Conservation (phyloP, 2,113 vertebrate genomes). For the rat (Rattus norvegicus) region DNA sequence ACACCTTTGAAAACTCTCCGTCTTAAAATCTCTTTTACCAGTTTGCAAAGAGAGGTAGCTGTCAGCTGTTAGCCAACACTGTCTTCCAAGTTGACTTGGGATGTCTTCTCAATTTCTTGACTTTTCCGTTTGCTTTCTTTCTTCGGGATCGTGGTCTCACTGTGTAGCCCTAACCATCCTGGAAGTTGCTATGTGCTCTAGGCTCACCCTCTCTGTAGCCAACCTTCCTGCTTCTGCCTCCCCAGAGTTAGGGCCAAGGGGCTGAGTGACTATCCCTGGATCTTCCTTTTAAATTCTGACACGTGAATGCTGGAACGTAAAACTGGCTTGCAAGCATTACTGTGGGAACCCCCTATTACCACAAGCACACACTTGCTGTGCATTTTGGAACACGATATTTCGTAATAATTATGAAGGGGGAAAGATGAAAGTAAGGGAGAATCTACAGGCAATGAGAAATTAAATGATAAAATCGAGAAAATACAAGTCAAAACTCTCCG, state of each 20-base stretch:
- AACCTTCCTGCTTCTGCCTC: not conserved
- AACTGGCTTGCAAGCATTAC: not conserved
- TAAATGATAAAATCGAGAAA: constrained; percentile 68
- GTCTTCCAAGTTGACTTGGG: not conserved
- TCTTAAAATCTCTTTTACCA: constrained; percentile 24
- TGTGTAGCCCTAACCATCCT: not conserved
- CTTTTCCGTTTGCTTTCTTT: not conserved
- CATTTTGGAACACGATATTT: constrained; percentile 35
- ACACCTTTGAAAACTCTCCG: not conserved
- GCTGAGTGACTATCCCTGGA: not conserved
- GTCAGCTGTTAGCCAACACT: not conserved
- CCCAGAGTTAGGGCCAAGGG: not conserved
- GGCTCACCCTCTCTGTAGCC: not conserved
- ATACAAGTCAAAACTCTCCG: constrained; percentile 44
- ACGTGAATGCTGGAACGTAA: not conserved
- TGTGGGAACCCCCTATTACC: not conserved
- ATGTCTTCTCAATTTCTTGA: constrained; percentile 15
- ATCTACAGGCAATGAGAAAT: constrained; percentile 58
- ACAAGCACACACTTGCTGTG: not conserved
- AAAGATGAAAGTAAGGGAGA: constrained; percentile 12
- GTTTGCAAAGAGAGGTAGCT: not conserved
- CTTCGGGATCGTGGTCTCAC: not conserved
- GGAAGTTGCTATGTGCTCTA: not conserved
- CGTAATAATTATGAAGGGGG: constrained; percentile 45
- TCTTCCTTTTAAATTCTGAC: not conserved